phyloP scores from a whole-genome alignment of 2,797 vertebrate genomes.

The Lacerta bilineata region DNA sequence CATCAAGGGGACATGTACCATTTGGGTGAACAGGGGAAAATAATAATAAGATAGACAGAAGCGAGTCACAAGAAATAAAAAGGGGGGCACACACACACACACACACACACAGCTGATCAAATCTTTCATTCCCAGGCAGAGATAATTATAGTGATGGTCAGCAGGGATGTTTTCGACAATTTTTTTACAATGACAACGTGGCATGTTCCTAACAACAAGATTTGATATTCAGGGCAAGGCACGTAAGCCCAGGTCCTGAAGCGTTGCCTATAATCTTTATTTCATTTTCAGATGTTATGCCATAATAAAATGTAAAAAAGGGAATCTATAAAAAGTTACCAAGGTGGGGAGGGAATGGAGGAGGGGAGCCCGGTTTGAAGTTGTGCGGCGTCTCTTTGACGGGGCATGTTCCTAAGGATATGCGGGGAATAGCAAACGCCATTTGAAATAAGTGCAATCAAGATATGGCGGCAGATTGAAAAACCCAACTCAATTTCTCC shows the following conservation, averaged over 20 bases:
- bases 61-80: slow-evolving; percentile 62
- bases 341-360: slow-evolving; percentile 65
- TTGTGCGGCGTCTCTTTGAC: slow-evolving; percentile 79
- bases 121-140: slow-evolving; percentile 80
- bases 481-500: slow-evolving; percentile 81
- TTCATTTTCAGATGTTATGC: slow-evolving; percentile 84
- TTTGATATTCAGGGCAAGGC: slow-evolving; percentile 82
- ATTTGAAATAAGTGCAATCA: slow-evolving; percentile 82
- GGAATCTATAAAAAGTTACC: slow-evolving; percentile 84
- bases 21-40: slow-evolving; percentile 59
- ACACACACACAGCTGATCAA: slow-evolving; percentile 67
- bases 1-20: slow-evolving; percentile 62
- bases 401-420: slow-evolving; percentile 81
- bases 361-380: slow-evolving; percentile 81
- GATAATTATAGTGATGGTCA: slow-evolving; percentile 82
- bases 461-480: slow-evolving; percentile 82
- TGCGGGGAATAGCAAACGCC: slow-evolving; percentile 81
- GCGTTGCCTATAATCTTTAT: slow-evolving; percentile 83
- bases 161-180: slow-evolving; percentile 74
- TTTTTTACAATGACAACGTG: slow-evolving; percentile 66
- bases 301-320: slow-evolving; percentile 85
- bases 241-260: slow-evolving; percentile 78
- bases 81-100: neutral
- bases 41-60: slow-evolving; percentile 3
- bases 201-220: slow-evolving; percentile 74